A percentile compares a stretch with the other conserved stretches of the same genome.
Evolutionary conservation across 1,140 invertebrate genomes (phyloP).

Genomic region (Aradophagus sp.): DNA sequence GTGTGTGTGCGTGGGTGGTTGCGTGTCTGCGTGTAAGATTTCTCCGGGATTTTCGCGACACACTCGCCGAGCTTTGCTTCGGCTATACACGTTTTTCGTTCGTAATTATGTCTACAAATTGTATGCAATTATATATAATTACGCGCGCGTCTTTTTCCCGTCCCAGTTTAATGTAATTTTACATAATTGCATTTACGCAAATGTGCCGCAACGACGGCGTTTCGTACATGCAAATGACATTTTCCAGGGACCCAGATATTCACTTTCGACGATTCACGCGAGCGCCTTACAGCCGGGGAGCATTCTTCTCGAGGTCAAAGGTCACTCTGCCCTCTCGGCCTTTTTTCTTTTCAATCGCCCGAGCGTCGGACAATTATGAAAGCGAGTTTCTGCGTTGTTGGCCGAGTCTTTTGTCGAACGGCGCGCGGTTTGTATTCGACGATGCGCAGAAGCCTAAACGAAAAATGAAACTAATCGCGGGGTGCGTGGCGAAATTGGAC

Average conservation of each 20-base stretch:
- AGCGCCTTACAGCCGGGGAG: not conserved
- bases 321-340: too few species aligned
- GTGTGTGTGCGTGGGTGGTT: slow-evolving; percentile 30
- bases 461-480: too few species aligned
- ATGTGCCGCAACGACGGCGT: slow-evolving; percentile 32
- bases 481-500: too few species aligned
- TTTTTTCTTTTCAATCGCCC: too few species aligned
- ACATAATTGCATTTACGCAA: slow-evolving; percentile 55
- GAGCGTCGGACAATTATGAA: too few species aligned
- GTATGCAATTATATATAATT: slow-evolving; percentile 57
- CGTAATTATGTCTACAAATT: slow-evolving; percentile 54
- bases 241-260: slow-evolving; percentile 32
- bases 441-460: too few species aligned
- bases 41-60: slow-evolving; percentile 30
- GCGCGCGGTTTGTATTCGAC: too few species aligned
- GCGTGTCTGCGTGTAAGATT: slow-evolving; percentile 6
- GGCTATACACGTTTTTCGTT: slow-evolving; percentile 33
- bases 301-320: slow-evolving; percentile 29
- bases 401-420: too few species aligned
- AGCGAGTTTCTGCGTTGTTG: too few species aligned
- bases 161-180: slow-evolving; percentile 47
- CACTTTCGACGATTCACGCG: slow-evolving; percentile 25
- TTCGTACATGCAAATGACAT: slow-evolving; percentile 50
- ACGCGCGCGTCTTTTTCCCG: slow-evolving; percentile 37
- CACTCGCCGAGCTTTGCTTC: slow-evolving; percentile 17